Evolutionary conservation across 2,888 invertebrate species (phyloP).

Genomic region (Orchestes rusci): DNA sequence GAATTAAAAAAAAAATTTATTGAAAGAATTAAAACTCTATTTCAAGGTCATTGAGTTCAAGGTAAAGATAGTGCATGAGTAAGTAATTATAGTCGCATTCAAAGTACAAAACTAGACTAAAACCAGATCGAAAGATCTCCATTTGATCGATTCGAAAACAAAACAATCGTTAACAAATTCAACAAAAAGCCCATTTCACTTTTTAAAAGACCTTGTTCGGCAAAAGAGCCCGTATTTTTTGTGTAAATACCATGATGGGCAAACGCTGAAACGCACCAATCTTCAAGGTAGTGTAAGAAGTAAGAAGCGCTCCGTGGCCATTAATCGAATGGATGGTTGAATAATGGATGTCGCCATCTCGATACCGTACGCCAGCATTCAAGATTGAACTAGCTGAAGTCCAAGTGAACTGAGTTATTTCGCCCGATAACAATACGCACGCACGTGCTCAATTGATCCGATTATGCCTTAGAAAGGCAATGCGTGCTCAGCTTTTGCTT

Average conservation of each 20-base stretch:
- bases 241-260: constrained; percentile 12
- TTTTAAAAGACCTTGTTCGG: constrained; percentile 11
- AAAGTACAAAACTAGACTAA: too few species aligned
- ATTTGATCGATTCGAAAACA: neutral
- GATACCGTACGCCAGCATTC: constrained; percentile 33
- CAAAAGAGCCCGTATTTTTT: constrained; percentile 12
- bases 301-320: constrained; percentile 15
- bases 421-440: constrained; percentile 31
- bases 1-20: too few species aligned
- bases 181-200: constrained; percentile 8
- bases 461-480: constrained; percentile 32
- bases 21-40: too few species aligned
- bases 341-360: constrained; percentile 37
- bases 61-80: too few species aligned
- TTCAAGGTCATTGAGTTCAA: too few species aligned
- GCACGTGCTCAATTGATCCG: constrained; percentile 34
- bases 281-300: constrained; percentile 18
- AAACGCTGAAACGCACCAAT: constrained; percentile 14
- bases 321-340: constrained; percentile 27
- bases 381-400: constrained; percentile 31
- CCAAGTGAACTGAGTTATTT: constrained; percentile 35
- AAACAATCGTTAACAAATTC: constrained; percentile 4
- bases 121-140: too few species aligned
- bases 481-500: constrained; percentile 14
- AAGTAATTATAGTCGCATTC: too few species aligned